These are phyloP conservation scores for Sesia apiformis DNA, from an alignment of 2,888 invertebrate species.

Conservation along the genomic window DNA sequence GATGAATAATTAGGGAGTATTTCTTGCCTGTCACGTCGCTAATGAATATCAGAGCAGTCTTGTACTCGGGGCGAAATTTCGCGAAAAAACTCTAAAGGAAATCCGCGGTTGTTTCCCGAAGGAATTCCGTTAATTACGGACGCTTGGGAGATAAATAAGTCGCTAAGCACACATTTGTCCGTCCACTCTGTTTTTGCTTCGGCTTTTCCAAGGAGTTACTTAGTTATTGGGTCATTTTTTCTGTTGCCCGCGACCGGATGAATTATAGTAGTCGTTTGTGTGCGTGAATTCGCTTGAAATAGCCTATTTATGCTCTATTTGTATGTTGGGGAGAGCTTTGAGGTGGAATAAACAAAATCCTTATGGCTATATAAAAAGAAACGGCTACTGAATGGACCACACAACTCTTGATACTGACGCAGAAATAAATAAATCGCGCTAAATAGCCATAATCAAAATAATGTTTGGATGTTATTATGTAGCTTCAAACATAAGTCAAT, in stretches of 20 bases:
- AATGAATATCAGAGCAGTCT: slow-evolving; percentile 64
- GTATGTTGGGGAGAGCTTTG: slow-evolving; percentile 26
- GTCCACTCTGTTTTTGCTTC: slow-evolving; percentile 58
- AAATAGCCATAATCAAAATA: too few species aligned
- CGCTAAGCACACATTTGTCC: slow-evolving; percentile 62
- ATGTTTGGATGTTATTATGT: too few species aligned
- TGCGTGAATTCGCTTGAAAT: slow-evolving; percentile 45
- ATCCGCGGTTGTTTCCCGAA: slow-evolving; percentile 38
- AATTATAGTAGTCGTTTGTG: slow-evolving; percentile 50
- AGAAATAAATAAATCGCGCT: too few species aligned
- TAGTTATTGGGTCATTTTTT: slow-evolving; percentile 58
- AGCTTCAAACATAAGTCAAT: too few species aligned
- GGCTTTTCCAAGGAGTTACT: slow-evolving; percentile 37
- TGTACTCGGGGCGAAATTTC: slow-evolving; percentile 17
- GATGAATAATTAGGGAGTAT: slow-evolving; percentile 69
- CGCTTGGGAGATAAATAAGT: slow-evolving; percentile 59
- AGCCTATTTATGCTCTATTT: slow-evolving; percentile 45
- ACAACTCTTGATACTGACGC: background rate
- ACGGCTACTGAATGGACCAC: background rate
- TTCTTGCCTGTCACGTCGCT: slow-evolving; percentile 66
- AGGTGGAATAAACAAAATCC: slow-evolving; percentile 34
- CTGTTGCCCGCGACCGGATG: slow-evolving; percentile 25
- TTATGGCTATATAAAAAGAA: slow-evolving; percentile 5
- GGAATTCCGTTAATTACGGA: slow-evolving; percentile 59
- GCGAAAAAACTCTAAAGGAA: slow-evolving; percentile 39